Evolutionary conservation across 2,888 invertebrate species (phyloP), one percentile per base, ranked within the genome.

Genomic region (Cantharis flavilabris): DNA sequence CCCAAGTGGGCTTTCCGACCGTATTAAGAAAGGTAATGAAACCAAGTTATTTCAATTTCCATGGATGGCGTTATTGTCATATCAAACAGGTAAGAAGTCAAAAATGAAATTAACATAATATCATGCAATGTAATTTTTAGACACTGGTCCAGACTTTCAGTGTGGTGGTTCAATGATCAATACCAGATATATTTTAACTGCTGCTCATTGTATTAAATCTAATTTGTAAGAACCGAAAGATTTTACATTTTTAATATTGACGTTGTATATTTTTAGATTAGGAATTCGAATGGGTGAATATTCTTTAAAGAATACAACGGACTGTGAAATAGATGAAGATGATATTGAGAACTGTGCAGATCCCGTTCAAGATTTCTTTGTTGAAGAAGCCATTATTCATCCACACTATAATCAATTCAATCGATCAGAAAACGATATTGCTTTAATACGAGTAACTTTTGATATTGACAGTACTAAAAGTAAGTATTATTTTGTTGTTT

Each of bases 31-130:
- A 0, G 10, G 72, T 28, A 9, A 18, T 18, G 3, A n/a, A 18
- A 73, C 69, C 2, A 16, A n/a, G 0, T 85, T 93, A 2, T 90
- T 89, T 28, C 93, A 95, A 82, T 94, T 91, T 88, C 95, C 95
- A 0, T 95, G 95, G 95, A 93, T 95, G 94, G 94, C 92, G 0
- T 87, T 95, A 3, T 86, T 95, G 23, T 91, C 91, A 1, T 95
- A 94, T 79, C 80, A 85, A 16, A 85, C 84, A 62, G 82, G 86
- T 78, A 49, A 75, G 3, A 77, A 70, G 28, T n/a, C 16, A 69
- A 16, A 30, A 20, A 23, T 14, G 9, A 20, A 16, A 5, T 30
- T 14, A 14, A 26, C 11, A 33, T 9, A 7, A 83, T 83, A 9
- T 72, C 72, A 7, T 87, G 86, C 80, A 77, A 86, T 1, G 83